Conservation (phyloP, 1,140 invertebrate species). For the Solen grandis region DNA sequence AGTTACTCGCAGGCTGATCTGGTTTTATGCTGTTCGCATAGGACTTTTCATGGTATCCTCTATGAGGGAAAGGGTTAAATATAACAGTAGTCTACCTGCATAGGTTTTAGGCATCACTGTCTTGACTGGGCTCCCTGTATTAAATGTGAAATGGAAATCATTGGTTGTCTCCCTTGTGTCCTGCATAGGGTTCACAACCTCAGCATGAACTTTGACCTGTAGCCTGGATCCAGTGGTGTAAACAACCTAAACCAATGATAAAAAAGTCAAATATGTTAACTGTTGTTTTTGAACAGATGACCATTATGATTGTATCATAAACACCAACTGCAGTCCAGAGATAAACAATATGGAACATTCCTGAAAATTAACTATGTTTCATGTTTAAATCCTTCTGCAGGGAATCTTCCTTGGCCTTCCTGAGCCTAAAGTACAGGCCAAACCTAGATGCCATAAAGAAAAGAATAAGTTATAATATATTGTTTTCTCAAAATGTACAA, state of each 20-base stretch:
- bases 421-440: too few relatives aligned
- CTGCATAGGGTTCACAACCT: constrained; percentile 85
- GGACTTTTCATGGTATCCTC: neutral
- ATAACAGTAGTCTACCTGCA: constrained; percentile 82
- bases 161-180: constrained; percentile 86
- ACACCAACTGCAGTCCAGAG: too few relatives aligned
- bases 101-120: constrained; percentile 87
- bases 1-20: neutral
- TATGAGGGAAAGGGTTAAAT: too few relatives aligned
- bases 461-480: too few relatives aligned
- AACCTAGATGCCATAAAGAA: too few relatives aligned
- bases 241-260: constrained; percentile 83
- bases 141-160: constrained; percentile 90
- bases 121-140: constrained; percentile 81
- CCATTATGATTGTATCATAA: too few relatives aligned
- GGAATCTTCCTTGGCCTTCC: too few relatives aligned
- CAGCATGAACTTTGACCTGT: constrained; percentile 86
- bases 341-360: too few relatives aligned
- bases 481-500: too few relatives aligned
- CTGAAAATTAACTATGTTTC: too few relatives aligned
- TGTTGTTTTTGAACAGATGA: neutral
- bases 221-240: constrained; percentile 86
- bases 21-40: neutral
- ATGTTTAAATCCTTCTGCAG: too few relatives aligned
- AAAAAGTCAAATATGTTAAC: neutral